Evolutionary conservation across 2,888 invertebrate species (phyloP), one percentile per base, ranked within the genome.

Genomic region (Mycalesis mineus): DNA sequence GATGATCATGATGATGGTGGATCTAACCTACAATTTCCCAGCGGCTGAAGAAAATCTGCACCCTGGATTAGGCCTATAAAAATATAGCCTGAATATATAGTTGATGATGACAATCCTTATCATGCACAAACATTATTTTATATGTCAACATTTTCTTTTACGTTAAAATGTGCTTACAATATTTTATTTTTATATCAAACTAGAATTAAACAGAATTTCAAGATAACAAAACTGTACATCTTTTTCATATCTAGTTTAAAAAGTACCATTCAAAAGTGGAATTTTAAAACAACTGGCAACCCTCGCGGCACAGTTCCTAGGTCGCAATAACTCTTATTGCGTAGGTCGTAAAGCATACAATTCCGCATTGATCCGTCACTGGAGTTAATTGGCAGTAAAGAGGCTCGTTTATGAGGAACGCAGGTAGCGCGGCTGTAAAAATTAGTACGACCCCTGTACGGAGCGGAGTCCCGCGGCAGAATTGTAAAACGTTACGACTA

Each of bases 341-440:
- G 28, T 41, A 17, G 13, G 42, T n/a, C 17, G 47, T 15, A 52
- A 52, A 51, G 54, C 51, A 33, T 48, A 58, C 44, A 48, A 41
- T 41, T 39, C 50, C 9, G 17, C 39, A 40, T 36, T 29, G 51
- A 56, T 58, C 42, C 49, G 54, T 62, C 61, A 59, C 59, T 50
- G 45, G 52, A 54, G 45, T 57, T 62, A 62, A 62, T 62, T 62
- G 61, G 61, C 47, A 59, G 47, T 59, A 61, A 61, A 57, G 36
- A 57, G 57, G 40, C 55, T 41, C 66, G 63, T 69, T 69, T 70
- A 70, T 63, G 71, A 68, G 67, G 67, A 70, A 68, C 67, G 69
- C 75, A 74, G 75, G 73, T 74, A 73, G 75, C 73, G 60, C 45
- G 55, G 66, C 67, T 64, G 69, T 72, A 70, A 73, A 73, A 74